Percentiles rank a stretch among this genome's conserved stretches.
These are phyloP conservation scores for Ctenosaura bakeri DNA, from an alignment of 2,797 vertebrate species.

Conservation along the genomic window DNA sequence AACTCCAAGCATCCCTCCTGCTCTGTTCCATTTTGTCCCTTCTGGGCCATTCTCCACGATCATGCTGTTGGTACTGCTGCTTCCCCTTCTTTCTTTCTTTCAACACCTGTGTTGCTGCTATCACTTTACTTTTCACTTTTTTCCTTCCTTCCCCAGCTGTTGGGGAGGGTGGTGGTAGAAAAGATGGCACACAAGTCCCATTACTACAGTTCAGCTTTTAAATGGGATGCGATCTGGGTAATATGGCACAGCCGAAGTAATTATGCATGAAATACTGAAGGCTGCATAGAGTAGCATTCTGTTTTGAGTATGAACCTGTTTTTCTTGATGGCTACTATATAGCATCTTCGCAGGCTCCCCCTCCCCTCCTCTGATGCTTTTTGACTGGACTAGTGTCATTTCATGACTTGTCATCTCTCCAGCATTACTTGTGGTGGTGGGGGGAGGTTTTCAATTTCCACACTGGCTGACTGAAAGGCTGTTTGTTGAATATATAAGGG, in stretches of 20 bases:
- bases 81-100: background rate
- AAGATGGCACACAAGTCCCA: slow-evolving; percentile 19
- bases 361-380: slow-evolving; percentile 53
- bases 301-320: background rate
- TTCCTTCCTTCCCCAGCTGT: background rate
- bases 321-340: slow-evolving; percentile 52
- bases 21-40: too few species aligned
- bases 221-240: background rate
- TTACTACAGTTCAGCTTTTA: slow-evolving; percentile 3
- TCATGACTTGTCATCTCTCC: slow-evolving; percentile 74
- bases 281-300: background rate
- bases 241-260: background rate
- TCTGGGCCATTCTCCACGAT: background rate
- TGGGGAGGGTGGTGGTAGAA: too few species aligned
- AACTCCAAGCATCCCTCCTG: too few species aligned
- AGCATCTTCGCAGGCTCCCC: slow-evolving; percentile 40
- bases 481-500: slow-evolving; percentile 77
- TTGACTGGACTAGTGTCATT: slow-evolving; percentile 72
- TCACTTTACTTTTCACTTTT: slow-evolving; percentile 19
- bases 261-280: slow-evolving; percentile 10
- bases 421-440: slow-evolving; percentile 54
- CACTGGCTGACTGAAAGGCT: slow-evolving; percentile 74
- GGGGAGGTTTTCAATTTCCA: slow-evolving; percentile 78
- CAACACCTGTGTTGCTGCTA: slow-evolving; percentile 10
- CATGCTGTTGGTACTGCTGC: background rate